phyloP scores from a whole-genome alignment of 2,888 invertebrate genomes.

The Electrophaes corylata region DNA sequence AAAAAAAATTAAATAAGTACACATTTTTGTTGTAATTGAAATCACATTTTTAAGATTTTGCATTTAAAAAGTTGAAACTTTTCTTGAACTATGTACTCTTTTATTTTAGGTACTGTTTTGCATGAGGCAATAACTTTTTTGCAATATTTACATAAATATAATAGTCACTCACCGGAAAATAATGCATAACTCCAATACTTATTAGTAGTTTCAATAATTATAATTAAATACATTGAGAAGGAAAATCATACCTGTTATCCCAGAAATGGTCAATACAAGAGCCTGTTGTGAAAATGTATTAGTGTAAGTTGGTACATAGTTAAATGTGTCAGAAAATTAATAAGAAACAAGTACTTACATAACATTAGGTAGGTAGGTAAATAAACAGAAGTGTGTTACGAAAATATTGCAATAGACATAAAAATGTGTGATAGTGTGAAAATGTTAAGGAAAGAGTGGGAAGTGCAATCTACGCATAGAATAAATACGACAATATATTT shows the following conservation, averaged over 20 bases:
- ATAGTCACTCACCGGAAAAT: conserved; percentile 31
- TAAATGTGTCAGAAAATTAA: conserved; percentile 18
- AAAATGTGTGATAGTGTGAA: conserved; percentile 58
- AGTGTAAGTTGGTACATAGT: conserved; percentile 6
- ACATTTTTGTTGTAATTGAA: too few relatives aligned
- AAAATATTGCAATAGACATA: conserved; percentile 51
- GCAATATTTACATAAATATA: not conserved
- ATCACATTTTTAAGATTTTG: too few relatives aligned
- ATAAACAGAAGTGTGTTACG: conserved; percentile 52
- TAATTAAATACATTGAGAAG: conserved; percentile 18
- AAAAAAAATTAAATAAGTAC: too few relatives aligned
- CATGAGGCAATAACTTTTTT: not conserved
- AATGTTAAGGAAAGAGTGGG: conserved; percentile 69
- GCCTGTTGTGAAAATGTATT: conserved; percentile 16
- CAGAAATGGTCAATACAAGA: conserved; percentile 31
- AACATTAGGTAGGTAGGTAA: not conserved
- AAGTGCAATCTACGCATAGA: conserved; percentile 64
- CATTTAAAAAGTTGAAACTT: too few relatives aligned
- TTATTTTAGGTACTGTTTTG: too few relatives aligned
- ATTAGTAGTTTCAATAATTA: conserved; percentile 8
- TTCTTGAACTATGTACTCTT: too few relatives aligned
- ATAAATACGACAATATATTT: conserved; percentile 63
- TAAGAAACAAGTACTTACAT: conserved; percentile 8
- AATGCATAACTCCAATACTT: conserved; percentile 9
- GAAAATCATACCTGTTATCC: conserved; percentile 37